Conservation (phyloP, 2,888 invertebrate genomes). For the Chelonus formosanus region DNA sequence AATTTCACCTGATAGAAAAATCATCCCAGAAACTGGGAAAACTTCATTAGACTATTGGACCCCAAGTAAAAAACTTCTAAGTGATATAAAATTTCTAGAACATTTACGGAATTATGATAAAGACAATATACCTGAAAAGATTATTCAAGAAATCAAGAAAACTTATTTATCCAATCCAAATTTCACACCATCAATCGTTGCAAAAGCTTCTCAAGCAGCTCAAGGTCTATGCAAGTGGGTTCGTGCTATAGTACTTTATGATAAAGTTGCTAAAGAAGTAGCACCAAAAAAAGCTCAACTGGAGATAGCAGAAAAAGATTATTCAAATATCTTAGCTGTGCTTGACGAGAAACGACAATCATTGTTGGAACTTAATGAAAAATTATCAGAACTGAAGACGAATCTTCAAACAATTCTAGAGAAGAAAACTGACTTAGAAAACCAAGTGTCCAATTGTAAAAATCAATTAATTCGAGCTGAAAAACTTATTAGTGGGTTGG, state of each 20-base stretch:
- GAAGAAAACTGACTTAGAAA: slow-evolving; percentile 75
- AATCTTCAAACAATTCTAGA: slow-evolving; percentile 73
- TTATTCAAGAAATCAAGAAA: slow-evolving; percentile 69
- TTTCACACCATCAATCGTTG: slow-evolving; percentile 81
- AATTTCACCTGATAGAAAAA: slow-evolving; percentile 78
- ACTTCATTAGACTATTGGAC: slow-evolving; percentile 85
- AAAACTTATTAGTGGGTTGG: slow-evolving; percentile 83
- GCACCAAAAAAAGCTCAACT: slow-evolving; percentile 88
- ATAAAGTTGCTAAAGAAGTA: slow-evolving; percentile 82
- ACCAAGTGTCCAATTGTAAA: slow-evolving; percentile 76
- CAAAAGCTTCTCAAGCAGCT: slow-evolving; percentile 92
- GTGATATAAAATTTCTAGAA: slow-evolving; percentile 83
- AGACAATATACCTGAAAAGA: slow-evolving; percentile 79
- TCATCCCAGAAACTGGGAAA: slow-evolving; percentile 75
- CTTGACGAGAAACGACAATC: slow-evolving; percentile 84
- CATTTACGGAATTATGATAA: slow-evolving; percentile 82
- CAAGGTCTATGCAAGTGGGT: slow-evolving; percentile 94
- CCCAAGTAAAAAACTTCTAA: slow-evolving; percentile 82
- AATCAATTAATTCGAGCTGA: slow-evolving; percentile 87
- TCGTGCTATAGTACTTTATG: slow-evolving; percentile 88
- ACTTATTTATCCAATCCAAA: slow-evolving; percentile 70
- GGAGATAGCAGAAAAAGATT: slow-evolving; percentile 81
- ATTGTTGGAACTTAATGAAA: slow-evolving; percentile 79
- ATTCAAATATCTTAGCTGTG: slow-evolving; percentile 83
- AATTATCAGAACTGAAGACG: slow-evolving; percentile 76